A percentile compares a stretch with the other conserved stretches of the same genome.
Conservation (phyloP, 2,113 vertebrate genomes). For the Neofelis nebulosa region DNA sequence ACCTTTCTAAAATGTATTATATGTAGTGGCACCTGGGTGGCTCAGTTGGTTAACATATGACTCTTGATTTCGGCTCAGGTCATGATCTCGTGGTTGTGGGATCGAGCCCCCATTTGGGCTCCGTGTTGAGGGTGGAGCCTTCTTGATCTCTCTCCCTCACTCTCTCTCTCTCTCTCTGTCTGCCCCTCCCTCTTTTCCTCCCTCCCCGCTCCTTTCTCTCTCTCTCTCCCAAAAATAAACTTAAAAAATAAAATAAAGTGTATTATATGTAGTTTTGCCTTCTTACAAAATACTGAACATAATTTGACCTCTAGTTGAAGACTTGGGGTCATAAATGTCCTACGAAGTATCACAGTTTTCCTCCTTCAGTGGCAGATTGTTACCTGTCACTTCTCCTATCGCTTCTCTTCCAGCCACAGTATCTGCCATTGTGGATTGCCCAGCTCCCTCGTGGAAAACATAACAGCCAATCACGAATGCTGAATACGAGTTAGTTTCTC, state of each 20-base stretch:
- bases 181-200: no score
- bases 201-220: no score
- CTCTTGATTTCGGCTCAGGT: no score
- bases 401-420: conserved; percentile 15
- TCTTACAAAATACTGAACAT: conserved; percentile 28
- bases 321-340: neutral
- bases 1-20: conserved; percentile 2
- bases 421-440: neutral
- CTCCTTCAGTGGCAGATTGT: neutral
- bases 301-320: conserved; percentile 37
- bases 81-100: no score
- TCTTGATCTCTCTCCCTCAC: no score
- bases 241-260: neutral
- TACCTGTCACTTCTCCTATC: neutral
- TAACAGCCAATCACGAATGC: neutral
- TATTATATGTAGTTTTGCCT: neutral
- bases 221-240: no score
- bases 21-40: no score
- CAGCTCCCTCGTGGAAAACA: neutral
- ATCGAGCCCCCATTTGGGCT: no score
- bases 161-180: no score
- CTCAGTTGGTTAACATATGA: no score
- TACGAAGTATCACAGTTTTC: conserved; percentile 25
- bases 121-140: no score
- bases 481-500: conserved; percentile 23